phyloP scores from a whole-genome alignment of 2,888 invertebrate species.

The Orchesella flavescens region DNA sequence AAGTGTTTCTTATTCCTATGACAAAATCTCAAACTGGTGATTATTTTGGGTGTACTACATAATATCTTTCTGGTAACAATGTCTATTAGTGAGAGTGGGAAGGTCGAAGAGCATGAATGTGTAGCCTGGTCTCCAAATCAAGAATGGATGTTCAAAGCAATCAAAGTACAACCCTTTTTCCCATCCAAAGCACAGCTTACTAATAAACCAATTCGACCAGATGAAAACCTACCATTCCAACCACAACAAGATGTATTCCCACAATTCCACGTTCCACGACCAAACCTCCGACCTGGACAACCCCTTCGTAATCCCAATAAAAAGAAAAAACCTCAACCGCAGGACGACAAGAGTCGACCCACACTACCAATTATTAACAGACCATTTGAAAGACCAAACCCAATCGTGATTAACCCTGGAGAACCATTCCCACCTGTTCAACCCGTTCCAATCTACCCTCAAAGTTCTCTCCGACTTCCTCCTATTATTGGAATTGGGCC shows the following conservation, averaged over 20 bases:
- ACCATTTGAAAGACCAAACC: slow-evolving; percentile 40
- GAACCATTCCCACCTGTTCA: slow-evolving; percentile 65
- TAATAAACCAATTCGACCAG: slow-evolving; percentile 61
- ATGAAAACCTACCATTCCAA: slow-evolving; percentile 63
- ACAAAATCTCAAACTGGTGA: background rate
- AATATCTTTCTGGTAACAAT: background rate
- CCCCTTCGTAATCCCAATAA: slow-evolving; percentile 18
- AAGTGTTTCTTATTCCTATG: slow-evolving; percentile 22
- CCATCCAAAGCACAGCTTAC: slow-evolving; percentile 62
- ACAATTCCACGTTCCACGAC: slow-evolving; percentile 10
- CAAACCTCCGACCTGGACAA: slow-evolving; percentile 11
- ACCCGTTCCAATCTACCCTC: slow-evolving; percentile 59
- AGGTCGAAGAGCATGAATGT: slow-evolving; percentile 68
- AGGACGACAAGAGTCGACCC: background rate
- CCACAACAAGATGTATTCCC: slow-evolving; percentile 53
- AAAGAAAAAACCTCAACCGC: slow-evolving; percentile 18
- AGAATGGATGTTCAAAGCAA: slow-evolving; percentile 68
- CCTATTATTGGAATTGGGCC: slow-evolving; percentile 16
- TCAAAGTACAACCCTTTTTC: slow-evolving; percentile 69
- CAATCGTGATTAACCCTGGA: slow-evolving; percentile 56
- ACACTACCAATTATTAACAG: background rate
- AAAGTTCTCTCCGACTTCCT: slow-evolving; percentile 38
- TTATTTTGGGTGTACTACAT: background rate
- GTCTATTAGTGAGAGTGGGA: slow-evolving; percentile 57
- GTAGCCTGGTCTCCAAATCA: slow-evolving; percentile 68